Conservation (phyloP, 2,113 vertebrate species). For the Canis aureus region DNA sequence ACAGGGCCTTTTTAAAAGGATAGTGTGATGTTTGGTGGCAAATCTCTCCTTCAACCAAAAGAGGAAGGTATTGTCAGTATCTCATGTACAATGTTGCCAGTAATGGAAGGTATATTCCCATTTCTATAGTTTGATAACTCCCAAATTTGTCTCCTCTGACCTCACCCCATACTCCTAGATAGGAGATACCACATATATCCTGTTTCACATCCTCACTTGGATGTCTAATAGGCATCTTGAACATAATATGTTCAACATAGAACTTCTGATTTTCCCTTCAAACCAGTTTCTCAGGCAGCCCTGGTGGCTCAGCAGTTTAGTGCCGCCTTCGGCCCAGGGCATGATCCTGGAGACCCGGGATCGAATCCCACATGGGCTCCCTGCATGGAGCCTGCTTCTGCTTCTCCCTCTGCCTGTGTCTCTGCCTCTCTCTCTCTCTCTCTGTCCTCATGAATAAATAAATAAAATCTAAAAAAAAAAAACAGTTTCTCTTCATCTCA, state of each 20-base stretch:
- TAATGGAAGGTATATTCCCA: not conserved
- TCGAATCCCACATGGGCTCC: no score
- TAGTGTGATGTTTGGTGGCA: conserved; percentile 12
- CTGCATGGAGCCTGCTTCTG: no score
- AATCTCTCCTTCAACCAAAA: not conserved
- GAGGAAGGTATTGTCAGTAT: conserved; percentile 13
- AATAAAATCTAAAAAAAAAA: no score
- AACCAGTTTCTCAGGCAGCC: not conserved
- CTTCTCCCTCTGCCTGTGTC: no score
- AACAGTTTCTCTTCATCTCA: not conserved
- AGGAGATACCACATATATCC: not conserved
- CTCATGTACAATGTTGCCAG: conserved; percentile 3
- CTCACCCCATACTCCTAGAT: not conserved
- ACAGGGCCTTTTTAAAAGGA: not conserved
- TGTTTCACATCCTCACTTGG: conserved; percentile 27
- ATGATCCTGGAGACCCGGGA: no score
- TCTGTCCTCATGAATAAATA: no score
- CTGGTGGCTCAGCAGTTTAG: no score
- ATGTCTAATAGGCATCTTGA: conserved; percentile 47
- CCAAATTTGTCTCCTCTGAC: not conserved
- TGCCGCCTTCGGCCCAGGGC: no score
- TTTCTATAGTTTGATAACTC: conserved; percentile 38
- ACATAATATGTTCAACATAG: conserved; percentile 29
- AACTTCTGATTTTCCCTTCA: conserved; percentile 33
- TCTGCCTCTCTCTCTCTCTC: no score